Base-by-base conservation (phyloP, 2,888 invertebrate species). In the Marronus borbonicus region DNA sequence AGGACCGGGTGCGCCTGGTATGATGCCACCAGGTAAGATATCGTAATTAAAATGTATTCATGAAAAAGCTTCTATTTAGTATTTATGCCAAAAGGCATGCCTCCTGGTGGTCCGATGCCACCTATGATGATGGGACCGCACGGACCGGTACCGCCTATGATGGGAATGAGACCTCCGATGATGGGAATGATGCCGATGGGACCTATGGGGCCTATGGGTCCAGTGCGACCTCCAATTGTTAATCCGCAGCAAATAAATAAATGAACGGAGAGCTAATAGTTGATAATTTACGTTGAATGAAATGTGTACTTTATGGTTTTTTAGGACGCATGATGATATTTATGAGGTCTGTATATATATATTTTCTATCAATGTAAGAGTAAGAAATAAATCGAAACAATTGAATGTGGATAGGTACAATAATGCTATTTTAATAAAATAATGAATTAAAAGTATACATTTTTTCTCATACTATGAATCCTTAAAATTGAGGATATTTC, bases 101-200 rank as follows among this genome's bases (percentile, higher is more conserved):
- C 86, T 55, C 88, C 88, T 79, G 89, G 89, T 79, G 90, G 89
- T 64, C 89, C 89, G 65, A 89, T 89, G 88, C 89, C 91, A 0
- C 91, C 90, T 0, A 91, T 91, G 90, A 91, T 92, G 90, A 91
- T 93, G 93, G 93, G 93, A 0, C 93, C 93, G 1, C 93, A 93
- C 80, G 93, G 93, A 10, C 93, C 93, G 1, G 93, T 94, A 92
- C 93, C 93, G 17, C 94, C 93, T 0, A 95, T 95, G 94, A 95
- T 95, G 93, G 92, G 92, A 20, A 94, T 95, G 93, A 91, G 94
- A 82, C 95, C 95, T 1, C 95, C 94, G 24, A 94, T 94, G 91
- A 94, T 94, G 90, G 94, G 94, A 3, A 93, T 93, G 93, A 93
- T 93, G 79, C 94, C 93, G 85, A 93, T 95, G 91, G 94, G 94